Conservation (phyloP, 2,888 invertebrate genomes). For the Clistopyga incitator region DNA sequence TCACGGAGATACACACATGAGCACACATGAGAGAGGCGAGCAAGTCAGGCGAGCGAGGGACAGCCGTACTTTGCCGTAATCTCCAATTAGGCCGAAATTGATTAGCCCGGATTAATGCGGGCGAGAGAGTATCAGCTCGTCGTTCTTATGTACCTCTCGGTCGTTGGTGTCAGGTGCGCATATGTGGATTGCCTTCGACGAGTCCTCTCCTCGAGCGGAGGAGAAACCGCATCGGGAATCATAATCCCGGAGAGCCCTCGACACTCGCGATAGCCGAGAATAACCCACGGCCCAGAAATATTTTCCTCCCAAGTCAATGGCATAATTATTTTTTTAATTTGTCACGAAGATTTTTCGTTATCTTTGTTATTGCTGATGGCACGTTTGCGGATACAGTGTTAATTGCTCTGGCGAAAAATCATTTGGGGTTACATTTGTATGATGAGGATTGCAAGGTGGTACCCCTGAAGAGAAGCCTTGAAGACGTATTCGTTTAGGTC, state of each 20-base stretch:
- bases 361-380: background rate
- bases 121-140: conserved; percentile 50
- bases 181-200: conserved; percentile 33
- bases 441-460: too few species aligned
- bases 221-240: conserved; percentile 15
- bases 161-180: conserved; percentile 43
- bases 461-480: too few species aligned
- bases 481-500: too few species aligned
- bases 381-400: too few species aligned
- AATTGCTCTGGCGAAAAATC: too few species aligned
- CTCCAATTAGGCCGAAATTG: conserved; percentile 83
- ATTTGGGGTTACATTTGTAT: too few species aligned
- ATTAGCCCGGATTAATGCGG: conserved; percentile 81
- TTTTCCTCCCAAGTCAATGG: conserved; percentile 12
- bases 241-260: conserved; percentile 13
- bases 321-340: background rate
- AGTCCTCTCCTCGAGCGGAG: background rate
- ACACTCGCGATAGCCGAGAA: background rate
- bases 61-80: conserved; percentile 77
- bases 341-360: background rate
- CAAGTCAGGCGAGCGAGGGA: conserved; percentile 43
- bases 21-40: conserved; percentile 11
- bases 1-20: background rate
- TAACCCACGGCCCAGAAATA: background rate
- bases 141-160: conserved; percentile 47